A percentile compares a stretch with the other conserved stretches of the same genome.
Evolutionary conservation across 2,113 vertebrate genomes (phyloP).

Genomic region (Pristiophorus japonicus): DNA sequence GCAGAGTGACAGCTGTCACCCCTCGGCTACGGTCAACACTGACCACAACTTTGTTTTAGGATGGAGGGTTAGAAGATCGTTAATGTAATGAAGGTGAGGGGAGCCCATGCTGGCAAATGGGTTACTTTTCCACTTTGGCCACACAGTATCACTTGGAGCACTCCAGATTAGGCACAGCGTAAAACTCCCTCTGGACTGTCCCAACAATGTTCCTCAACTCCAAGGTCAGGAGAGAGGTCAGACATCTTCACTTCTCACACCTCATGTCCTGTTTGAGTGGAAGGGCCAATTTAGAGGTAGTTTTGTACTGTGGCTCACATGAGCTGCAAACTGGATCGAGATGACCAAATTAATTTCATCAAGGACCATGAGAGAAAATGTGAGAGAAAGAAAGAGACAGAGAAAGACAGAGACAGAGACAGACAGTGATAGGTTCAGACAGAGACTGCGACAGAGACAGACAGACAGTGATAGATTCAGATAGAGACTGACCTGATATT

Average conservation of each 20-base stretch:
- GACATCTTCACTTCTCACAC: background rate
- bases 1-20: background rate
- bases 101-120: background rate
- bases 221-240: background rate
- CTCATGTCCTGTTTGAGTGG: background rate
- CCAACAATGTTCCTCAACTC: background rate
- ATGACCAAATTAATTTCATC: too few relatives aligned
- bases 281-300: background rate
- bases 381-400: too few relatives aligned
- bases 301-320: background rate
- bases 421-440: too few relatives aligned
- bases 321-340: background rate
- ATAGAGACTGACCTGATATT: too few relatives aligned
- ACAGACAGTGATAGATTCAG: too few relatives aligned
- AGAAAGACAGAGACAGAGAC: background rate
- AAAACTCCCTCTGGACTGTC: background rate
- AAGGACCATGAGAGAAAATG: too few relatives aligned
- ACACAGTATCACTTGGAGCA: background rate
- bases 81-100: background rate
- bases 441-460: too few relatives aligned
- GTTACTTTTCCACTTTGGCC: background rate
- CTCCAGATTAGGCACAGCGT: background rate
- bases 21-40: background rate
- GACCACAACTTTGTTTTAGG: background rate
- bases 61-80: background rate